A percentile compares a stretch with the other conserved stretches of the same genome.
phyloP scores from a whole-genome alignment of 2,797 vertebrate species.

The Babyrousa celebensis region DNA sequence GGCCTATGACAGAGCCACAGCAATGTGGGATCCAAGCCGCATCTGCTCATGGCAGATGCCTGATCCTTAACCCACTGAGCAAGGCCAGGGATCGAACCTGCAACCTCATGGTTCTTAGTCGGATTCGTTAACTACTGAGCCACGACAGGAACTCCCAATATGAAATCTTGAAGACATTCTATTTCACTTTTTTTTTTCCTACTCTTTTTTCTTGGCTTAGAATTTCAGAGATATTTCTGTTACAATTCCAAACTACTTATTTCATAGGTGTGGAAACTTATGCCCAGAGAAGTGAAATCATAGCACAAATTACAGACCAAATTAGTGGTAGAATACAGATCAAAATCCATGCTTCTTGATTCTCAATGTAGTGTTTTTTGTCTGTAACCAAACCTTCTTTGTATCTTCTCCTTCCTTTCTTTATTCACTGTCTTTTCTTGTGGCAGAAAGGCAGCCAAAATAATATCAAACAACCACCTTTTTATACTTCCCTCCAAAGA shows the following conservation, averaged over 20 bases:
- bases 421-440: conserved; percentile 30
- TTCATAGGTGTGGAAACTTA: conserved; percentile 52
- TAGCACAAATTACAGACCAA: conserved; percentile 41
- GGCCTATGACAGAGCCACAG: too few species aligned
- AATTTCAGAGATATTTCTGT: conserved; percentile 19
- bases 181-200: neutral
- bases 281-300: conserved; percentile 40
- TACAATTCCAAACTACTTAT: conserved; percentile 4
- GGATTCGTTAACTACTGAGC: too few species aligned
- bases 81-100: too few species aligned
- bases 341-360: conserved; percentile 25
- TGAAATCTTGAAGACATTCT: neutral
- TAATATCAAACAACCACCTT: neutral
- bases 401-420: conserved; percentile 31
- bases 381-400: neutral
- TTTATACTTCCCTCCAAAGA: neutral
- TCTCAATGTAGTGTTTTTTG: neutral
- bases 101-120: too few species aligned
- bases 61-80: too few species aligned
- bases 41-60: too few species aligned
- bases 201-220: conserved; percentile 8
- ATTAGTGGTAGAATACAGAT: neutral
- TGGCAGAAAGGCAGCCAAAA: neutral
- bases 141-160: neutral
- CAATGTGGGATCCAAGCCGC: too few species aligned